Percentiles rank a stretch among this genome's conserved stretches.
phyloP scores from a whole-genome alignment of 2,113 vertebrate genomes.

The Acanthisitta chloris region DNA sequence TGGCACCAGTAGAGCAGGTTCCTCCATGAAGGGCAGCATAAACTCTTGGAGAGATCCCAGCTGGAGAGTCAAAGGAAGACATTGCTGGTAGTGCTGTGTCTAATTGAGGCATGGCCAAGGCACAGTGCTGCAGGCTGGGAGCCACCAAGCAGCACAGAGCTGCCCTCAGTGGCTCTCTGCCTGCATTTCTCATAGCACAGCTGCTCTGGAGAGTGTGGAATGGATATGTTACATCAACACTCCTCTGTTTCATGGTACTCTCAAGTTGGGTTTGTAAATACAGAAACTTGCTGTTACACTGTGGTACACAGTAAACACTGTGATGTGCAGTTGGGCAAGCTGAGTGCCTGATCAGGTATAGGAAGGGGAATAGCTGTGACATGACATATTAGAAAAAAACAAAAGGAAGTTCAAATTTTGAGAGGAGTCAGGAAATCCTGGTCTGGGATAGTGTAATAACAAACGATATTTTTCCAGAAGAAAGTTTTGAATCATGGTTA shows the following conservation, averaged over 20 bases:
- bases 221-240: rapidly evolving
- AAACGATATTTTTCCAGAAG: background rate
- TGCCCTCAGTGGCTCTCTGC: background rate
- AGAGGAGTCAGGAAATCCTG: background rate
- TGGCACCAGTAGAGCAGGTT: background rate
- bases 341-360: background rate
- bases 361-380: background rate
- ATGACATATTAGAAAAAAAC: background rate
- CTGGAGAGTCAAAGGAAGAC: background rate
- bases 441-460: background rate
- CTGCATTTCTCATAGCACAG: background rate
- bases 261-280: background rate
- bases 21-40: rapidly evolving
- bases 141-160: background rate
- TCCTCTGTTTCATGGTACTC: background rate
- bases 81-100: rapidly evolving
- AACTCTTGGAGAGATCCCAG: background rate
- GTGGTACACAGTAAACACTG: background rate
- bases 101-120: background rate
- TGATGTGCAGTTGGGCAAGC: background rate
- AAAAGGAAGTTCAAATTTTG: background rate
- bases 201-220: background rate
- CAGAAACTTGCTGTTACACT: background rate
- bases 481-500: background rate
- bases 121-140: background rate